phyloP scores from a whole-genome alignment of 2,888 invertebrate species.

The Eupithecia dodoneata region DNA sequence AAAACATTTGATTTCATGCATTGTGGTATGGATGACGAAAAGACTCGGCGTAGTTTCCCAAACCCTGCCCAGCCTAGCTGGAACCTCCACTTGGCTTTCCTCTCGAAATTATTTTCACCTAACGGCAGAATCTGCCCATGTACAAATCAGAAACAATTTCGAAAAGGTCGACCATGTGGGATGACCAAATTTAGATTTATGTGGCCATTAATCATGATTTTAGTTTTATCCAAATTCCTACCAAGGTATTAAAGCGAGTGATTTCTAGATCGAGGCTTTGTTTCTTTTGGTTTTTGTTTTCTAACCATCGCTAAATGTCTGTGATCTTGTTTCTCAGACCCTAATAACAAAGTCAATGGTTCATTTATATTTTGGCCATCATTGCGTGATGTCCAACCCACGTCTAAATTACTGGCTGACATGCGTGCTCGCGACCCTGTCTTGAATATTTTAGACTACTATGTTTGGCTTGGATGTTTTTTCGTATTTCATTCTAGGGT shows the following conservation, averaged over 20 bases:
- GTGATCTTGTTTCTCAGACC: conserved; percentile 2
- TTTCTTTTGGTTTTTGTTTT: background rate
- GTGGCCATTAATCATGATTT: too few species aligned
- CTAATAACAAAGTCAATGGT: conserved; percentile 4
- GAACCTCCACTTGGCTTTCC: too few species aligned
- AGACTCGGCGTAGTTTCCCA: too few species aligned
- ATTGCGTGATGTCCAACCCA: conserved; percentile 73
- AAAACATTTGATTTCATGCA: too few species aligned
- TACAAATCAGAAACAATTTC: too few species aligned
- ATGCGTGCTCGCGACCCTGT: conserved; percentile 68
- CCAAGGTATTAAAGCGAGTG: background rate
- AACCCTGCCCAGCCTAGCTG: too few species aligned
- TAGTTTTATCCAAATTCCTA: too few species aligned
- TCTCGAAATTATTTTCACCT: too few species aligned
- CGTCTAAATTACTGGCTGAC: conserved; percentile 68
- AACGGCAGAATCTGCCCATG: too few species aligned
- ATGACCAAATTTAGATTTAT: too few species aligned
- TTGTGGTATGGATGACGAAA: too few species aligned
- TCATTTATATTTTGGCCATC: conserved; percentile 58
- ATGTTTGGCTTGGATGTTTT: conserved; percentile 56
- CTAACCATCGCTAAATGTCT: background rate
- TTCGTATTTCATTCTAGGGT: conserved; percentile 53
- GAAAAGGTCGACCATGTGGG: too few species aligned
- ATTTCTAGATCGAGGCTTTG: background rate
- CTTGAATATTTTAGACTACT: conserved; percentile 72